A percentile compares a stretch with the other conserved stretches of the same genome.
Conservation (phyloP, 2,797 vertebrate genomes). For the Discoglossus pictus region DNA sequence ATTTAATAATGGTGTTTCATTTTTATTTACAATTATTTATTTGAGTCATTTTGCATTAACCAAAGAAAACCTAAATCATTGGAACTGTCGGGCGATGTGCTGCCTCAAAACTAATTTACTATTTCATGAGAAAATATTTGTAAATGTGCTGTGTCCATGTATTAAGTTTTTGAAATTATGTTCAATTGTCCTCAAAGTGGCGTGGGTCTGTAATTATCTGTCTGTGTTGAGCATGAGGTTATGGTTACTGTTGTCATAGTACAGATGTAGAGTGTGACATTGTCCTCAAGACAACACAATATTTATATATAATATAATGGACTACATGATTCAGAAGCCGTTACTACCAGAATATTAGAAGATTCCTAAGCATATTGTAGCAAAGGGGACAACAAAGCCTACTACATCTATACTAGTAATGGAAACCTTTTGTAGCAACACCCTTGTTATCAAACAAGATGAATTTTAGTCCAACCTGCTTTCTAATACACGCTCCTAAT, state of each 20-base stretch:
- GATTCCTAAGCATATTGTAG: too few relatives aligned
- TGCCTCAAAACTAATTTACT: not conserved
- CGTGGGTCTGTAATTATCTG: constrained; percentile 37
- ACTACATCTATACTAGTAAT: too few relatives aligned
- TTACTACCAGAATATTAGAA: too few relatives aligned
- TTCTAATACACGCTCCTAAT: not conserved
- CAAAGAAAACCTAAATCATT: not conserved
- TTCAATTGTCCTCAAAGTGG: constrained; percentile 12
- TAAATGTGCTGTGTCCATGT: not conserved
- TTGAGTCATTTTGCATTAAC: not conserved
- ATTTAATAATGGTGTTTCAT: too few relatives aligned
- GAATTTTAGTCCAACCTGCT: not conserved
- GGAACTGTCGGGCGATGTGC: constrained; percentile 19
- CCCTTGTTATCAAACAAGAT: not conserved
- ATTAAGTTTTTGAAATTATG: constrained; percentile 2
- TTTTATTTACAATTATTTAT: too few relatives aligned
- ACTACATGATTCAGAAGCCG: too few relatives aligned
- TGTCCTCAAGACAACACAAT: not conserved
- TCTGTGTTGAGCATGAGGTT: constrained; percentile 49
- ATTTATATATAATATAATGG: too few relatives aligned
- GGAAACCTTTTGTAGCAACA: too few relatives aligned
- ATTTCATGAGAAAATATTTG: not conserved
- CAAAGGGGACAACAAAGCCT: too few relatives aligned
- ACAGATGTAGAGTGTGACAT: constrained; percentile 6
- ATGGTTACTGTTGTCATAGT: constrained; percentile 19